Evolutionary conservation across 2,797 vertebrate genomes (phyloP), one percentile per base, ranked within the genome.

Genomic region (Tragelaphus eurycerus): DNA sequence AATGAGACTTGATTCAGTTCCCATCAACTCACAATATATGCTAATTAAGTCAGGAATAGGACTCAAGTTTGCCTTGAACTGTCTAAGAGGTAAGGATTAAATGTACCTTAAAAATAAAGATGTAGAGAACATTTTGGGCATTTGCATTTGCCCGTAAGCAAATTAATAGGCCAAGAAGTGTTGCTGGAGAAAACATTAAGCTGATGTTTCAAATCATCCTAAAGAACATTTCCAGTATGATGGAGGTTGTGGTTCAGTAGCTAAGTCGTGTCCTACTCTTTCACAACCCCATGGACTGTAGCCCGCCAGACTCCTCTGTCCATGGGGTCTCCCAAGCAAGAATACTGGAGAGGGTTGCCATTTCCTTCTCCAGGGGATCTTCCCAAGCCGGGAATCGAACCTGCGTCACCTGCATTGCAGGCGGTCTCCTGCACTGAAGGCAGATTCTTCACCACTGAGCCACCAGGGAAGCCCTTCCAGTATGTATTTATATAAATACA

Each of bases 31-130:
- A 46, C 29, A 86, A n/a, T 92, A 67, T 64, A 31, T 87, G 79
- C 48, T 95, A 76, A 82, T 92, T 92, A 93, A 96, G 34, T 55
- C 48, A 95, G 12, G 27, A 82, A 76, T 31, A 89, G 27, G 34
- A 81, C 48, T 91, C 31, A 14, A n/a, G 13, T 92, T 93, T 90
- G 25, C 86, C 52, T 89, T 95, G 83, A 81, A 82, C 34, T 50
- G 54, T 74, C 55, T 88, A 78, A 88, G 76, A 95, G 6, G 4
- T 83, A 50, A 59, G 15, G 12, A 91, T 86, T 95, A 57, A 90
- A 79, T 29, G 31, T 2, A 38, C 52, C 25, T 93, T 90, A 62
- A 93, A 90, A 91, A 93, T 85, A 83, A 93, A 97, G 89, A 76
- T 54, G 57, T 3, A 59, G 23, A 64, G 25, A 95, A 7, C 19